Evolutionary conservation across 2,888 invertebrate species (phyloP).

Genomic region (Formica aserva): DNA sequence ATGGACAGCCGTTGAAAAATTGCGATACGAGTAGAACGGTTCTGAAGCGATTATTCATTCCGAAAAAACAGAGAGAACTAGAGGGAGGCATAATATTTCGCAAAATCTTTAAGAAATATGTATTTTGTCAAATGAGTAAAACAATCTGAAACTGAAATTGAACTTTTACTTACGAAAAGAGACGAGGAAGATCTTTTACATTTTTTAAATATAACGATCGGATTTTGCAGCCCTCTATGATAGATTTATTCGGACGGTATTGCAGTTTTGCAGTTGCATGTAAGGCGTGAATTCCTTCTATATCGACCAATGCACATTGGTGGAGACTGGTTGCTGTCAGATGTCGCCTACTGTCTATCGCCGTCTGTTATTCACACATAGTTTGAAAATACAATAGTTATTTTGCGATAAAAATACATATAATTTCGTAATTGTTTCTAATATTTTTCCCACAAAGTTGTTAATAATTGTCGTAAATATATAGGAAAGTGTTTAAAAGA

Average conservation of each 20-base stretch:
- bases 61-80: background rate
- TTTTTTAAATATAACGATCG: background rate
- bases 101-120: background rate
- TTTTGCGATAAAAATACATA: background rate
- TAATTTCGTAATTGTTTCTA: background rate
- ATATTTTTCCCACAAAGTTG: background rate
- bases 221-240: background rate
- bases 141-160: background rate
- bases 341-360: slow-evolving; percentile 59
- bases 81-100: background rate
- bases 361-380: background rate
- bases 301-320: slow-evolving; percentile 60
- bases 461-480: background rate
- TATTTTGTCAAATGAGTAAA: background rate
- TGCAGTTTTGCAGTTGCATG: slow-evolving; percentile 57
- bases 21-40: background rate
- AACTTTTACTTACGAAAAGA: background rate
- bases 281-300: slow-evolving; percentile 51
- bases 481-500: background rate
- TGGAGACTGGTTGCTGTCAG: slow-evolving; percentile 45
- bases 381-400: background rate
- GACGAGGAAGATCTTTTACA: background rate
- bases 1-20: slow-evolving; percentile 9
- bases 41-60: background rate
- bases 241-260: slow-evolving; percentile 52